A percentile compares a stretch with the other conserved stretches of the same genome.
Evolutionary conservation across 2,113 vertebrate genomes (phyloP).

Genomic region (Poicephalus gulielmi): DNA sequence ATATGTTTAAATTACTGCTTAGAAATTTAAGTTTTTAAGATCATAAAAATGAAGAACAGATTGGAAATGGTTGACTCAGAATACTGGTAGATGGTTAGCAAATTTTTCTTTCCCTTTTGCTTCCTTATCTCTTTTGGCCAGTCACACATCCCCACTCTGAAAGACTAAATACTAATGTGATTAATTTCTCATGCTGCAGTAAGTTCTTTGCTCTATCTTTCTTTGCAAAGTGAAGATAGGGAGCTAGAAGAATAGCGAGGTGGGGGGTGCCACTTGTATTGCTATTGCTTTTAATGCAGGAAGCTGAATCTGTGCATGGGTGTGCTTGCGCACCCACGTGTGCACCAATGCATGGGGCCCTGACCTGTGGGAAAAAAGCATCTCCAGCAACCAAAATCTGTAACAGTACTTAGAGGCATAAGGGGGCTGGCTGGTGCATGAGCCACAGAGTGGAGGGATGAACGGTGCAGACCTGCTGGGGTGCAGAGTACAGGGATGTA

Average conservation of each 20-base stretch:
- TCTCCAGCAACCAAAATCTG: rapidly evolving
- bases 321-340: rapidly evolving
- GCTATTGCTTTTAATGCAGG: not conserved
- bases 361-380: not conserved
- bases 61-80: not conserved
- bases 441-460: not conserved
- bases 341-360: rapidly evolving
- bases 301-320: rapidly evolving
- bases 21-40: not conserved
- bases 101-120: not conserved
- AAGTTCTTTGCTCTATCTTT: not conserved
- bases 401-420: rapidly evolving
- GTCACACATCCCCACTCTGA: not conserved
- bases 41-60: not conserved
- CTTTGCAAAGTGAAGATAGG: not conserved
- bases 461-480: rapidly evolving
- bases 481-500: rapidly evolving
- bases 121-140: not conserved
- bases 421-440: not conserved
- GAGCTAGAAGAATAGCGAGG: rapidly evolving
- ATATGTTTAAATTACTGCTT: not conserved
- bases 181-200: not conserved
- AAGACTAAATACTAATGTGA: not conserved
- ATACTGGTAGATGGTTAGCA: not conserved
- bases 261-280: not conserved